These are phyloP conservation scores for Limosa lapponica DNA, from an alignment of 2,797 vertebrate species.

Conservation along the genomic window DNA sequence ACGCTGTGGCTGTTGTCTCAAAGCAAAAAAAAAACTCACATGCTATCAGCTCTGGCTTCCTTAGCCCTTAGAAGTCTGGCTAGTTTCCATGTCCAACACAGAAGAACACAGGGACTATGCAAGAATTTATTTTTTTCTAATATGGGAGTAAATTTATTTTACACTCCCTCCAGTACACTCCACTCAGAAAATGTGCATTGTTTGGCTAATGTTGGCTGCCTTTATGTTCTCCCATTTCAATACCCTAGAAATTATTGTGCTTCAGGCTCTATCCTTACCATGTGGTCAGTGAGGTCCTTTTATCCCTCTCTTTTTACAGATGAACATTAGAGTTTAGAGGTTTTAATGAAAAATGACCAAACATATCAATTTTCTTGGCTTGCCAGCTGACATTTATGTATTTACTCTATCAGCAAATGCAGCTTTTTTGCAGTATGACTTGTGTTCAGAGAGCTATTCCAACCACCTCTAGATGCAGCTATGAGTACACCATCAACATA, in stretches of 20 bases:
- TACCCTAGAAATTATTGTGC: background rate
- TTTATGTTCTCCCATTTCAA: background rate
- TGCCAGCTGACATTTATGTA: rapidly evolving
- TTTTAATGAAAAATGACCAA: background rate
- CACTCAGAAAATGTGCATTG: background rate
- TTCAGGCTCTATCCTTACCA: background rate
- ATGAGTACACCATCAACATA: background rate
- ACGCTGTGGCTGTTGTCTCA: background rate
- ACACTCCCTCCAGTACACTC: background rate
- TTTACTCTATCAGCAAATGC: background rate
- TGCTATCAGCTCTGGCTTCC: background rate
- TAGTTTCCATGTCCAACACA: background rate
- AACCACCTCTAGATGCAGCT: background rate
- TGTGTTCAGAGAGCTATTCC: background rate
- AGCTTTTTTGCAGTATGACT: background rate
- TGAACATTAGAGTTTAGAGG: background rate
- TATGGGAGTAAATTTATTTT: background rate
- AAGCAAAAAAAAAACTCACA: background rate
- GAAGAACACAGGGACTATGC: background rate
- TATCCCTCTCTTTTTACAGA: background rate
- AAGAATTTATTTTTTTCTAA: background rate
- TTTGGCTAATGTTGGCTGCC: background rate
- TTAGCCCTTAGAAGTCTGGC: background rate
- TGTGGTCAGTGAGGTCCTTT: background rate
- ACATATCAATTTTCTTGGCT: background rate